These are phyloP conservation scores for Hirtodrosophila histrioides DNA, from an alignment of 2,888 invertebrate species.

Conservation along the genomic window DNA sequence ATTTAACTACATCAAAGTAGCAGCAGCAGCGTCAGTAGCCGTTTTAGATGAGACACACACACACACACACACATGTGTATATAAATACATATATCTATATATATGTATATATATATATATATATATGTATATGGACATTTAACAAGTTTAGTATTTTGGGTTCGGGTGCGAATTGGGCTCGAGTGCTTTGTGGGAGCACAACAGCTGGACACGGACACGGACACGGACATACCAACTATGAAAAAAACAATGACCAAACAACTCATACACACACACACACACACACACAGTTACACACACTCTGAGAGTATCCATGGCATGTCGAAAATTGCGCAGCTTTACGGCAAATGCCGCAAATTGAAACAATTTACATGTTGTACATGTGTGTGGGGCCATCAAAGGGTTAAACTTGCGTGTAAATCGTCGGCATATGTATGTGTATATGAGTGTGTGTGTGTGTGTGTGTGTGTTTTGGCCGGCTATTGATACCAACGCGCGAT, in stretches of 20 bases:
- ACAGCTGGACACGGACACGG: constrained; percentile 70
- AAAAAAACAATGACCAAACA: constrained; percentile 28
- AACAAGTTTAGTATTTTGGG: constrained; percentile 75
- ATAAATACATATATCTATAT: constrained; percentile 1
- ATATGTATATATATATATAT: constrained; percentile 6
- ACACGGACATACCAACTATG: constrained; percentile 66
- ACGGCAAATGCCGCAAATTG: constrained; percentile 80
- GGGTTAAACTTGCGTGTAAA: constrained; percentile 78
- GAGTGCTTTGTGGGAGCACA: constrained; percentile 61
- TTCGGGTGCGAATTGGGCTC: constrained; percentile 37
- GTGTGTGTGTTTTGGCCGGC: constrained; percentile 28
- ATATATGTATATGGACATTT: constrained; percentile 57
- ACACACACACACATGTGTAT: constrained; percentile 5
- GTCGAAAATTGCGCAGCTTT: constrained; percentile 77
- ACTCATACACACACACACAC: constrained; percentile 18
- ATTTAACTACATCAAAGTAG: constrained; percentile 81
- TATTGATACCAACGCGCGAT: constrained; percentile 69
- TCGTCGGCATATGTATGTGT: constrained; percentile 30
- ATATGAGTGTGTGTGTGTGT: constrained; percentile 5
- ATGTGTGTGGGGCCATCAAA: constrained; percentile 75
- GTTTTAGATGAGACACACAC: constrained; percentile 57
- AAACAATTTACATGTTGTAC: constrained; percentile 79
- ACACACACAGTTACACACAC: constrained; percentile 12
- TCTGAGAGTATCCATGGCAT: constrained; percentile 67
- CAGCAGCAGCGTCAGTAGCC: constrained; percentile 66